phyloP scores from a whole-genome alignment of 2,888 invertebrate genomes.

The Orthonevra nobilis region DNA sequence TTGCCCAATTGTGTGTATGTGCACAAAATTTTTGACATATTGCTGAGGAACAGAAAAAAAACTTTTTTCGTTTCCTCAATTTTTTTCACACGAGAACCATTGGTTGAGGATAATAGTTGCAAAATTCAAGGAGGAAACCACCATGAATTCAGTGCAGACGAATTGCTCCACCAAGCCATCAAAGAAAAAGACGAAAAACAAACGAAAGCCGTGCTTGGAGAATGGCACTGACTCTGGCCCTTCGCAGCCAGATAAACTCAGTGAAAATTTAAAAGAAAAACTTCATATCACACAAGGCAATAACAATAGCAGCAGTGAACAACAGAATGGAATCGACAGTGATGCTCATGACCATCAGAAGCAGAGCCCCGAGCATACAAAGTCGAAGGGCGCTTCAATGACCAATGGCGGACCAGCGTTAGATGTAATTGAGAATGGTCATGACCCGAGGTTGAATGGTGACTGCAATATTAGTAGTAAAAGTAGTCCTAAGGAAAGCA shows the following conservation, averaged over 20 bases:
- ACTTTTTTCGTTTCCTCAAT: slow-evolving; percentile 27
- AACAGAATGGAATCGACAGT: slow-evolving; percentile 54
- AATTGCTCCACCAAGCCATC: slow-evolving; percentile 58
- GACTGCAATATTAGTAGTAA: slow-evolving; percentile 65
- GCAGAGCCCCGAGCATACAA: slow-evolving; percentile 12
- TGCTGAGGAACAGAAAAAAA: slow-evolving; percentile 53
- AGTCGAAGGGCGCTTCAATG: slow-evolving; percentile 17
- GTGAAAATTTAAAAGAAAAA: slow-evolving; percentile 48
- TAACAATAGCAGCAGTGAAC: slow-evolving; percentile 13
- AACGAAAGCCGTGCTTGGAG: slow-evolving; percentile 61
- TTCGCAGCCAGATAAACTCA: slow-evolving; percentile 45
- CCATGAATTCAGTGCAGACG: slow-evolving; percentile 58
- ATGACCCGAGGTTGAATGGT: slow-evolving; percentile 63
- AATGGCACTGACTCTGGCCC: slow-evolving; percentile 36
- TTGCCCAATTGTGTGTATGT: slow-evolving; percentile 54
- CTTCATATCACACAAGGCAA: slow-evolving; percentile 54
- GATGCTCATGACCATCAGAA: slow-evolving; percentile 26
- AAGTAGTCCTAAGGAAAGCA: slow-evolving; percentile 71
- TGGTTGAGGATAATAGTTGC: neutral
- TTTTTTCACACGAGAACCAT: slow-evolving; percentile 47
- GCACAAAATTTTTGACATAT: slow-evolving; percentile 66
- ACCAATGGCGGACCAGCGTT: slow-evolving; percentile 32
- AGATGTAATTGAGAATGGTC: slow-evolving; percentile 42
- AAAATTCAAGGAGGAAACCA: slow-evolving; percentile 29
- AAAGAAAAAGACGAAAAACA: slow-evolving; percentile 69